Conservation (phyloP, 1,140 invertebrate species). For the Metaphire vulgaris region DNA sequence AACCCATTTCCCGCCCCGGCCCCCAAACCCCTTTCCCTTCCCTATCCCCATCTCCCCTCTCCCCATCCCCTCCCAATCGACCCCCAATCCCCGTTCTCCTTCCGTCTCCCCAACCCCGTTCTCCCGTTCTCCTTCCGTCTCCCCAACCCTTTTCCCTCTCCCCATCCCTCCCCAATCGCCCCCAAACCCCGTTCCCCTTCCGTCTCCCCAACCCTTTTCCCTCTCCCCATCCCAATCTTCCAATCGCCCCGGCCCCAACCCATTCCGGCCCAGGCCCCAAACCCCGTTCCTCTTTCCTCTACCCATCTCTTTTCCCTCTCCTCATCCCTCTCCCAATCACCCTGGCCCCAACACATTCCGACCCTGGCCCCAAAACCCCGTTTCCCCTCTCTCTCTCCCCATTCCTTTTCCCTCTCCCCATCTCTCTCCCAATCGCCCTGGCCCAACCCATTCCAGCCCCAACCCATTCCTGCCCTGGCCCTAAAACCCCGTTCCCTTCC, state of each 20-base stretch:
- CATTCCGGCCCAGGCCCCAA: too few species aligned
- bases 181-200: not conserved
- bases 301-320: not conserved
- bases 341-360: not conserved
- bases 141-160: not conserved
- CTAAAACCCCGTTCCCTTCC: too few species aligned
- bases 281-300: not conserved
- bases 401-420: not conserved
- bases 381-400: not conserved
- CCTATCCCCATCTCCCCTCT: too few species aligned
- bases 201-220: not conserved
- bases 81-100: not conserved
- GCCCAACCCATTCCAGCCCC: too few species aligned
- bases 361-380: too few species aligned
- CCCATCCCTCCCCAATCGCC: not conserved
- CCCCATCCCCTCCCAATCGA: too few species aligned
- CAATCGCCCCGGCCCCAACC: too few species aligned
- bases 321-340: not conserved
- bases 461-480: too few species aligned
- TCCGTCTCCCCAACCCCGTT: not conserved
- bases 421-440: too few species aligned
- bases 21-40: too few species aligned
- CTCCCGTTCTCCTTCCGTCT: not conserved
- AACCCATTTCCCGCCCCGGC: too few species aligned
- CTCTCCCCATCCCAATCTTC: not conserved